A percentile compares a stretch with the other conserved stretches of the same genome.
These are phyloP conservation scores for Cantharis rustica DNA, from an alignment of 2,888 invertebrate genomes.

Conservation along the genomic window DNA sequence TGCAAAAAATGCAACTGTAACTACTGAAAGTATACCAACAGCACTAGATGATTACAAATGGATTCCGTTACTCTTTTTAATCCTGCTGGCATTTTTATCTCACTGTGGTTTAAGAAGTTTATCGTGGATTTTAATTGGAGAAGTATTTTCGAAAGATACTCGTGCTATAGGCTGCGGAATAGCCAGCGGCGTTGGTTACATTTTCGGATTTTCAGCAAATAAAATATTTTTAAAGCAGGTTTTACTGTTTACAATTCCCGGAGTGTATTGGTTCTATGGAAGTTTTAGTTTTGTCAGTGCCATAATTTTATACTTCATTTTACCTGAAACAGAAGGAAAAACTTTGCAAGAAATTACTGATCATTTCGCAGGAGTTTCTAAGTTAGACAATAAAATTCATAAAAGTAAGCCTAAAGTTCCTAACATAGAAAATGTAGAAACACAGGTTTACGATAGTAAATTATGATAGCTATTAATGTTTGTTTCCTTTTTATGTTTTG, in stretches of 20 bases:
- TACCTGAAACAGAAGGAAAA: conserved; percentile 85
- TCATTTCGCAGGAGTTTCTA: conserved; percentile 67
- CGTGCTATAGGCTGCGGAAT: conserved; percentile 74
- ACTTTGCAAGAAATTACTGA: conserved; percentile 72
- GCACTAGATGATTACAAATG: conserved; percentile 52
- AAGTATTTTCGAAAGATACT: conserved; percentile 72
- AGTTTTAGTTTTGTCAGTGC: conserved; percentile 66
- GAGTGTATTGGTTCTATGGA: conserved; percentile 74
- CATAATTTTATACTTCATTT: conserved; percentile 65
- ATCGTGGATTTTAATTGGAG: conserved; percentile 81
- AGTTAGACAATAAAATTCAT: conserved; percentile 57
- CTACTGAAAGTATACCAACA: background rate
- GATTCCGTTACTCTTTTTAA: conserved; percentile 70
- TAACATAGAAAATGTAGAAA: background rate
- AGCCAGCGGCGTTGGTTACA: conserved; percentile 74
- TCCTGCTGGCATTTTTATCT: conserved; percentile 70
- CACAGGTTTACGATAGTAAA: background rate
- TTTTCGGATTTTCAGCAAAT: conserved; percentile 76
- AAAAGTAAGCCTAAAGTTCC: background rate
- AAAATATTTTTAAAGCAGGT: conserved; percentile 74
- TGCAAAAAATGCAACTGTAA: background rate
- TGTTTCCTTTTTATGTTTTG: background rate
- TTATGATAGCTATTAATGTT: background rate
- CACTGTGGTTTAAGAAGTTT: conserved; percentile 72
- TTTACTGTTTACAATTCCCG: conserved; percentile 65